Evolutionary conservation across 2,113 vertebrate genomes (phyloP), one percentile per base, ranked within the genome.

Genomic region (Antigone vipio): DNA sequence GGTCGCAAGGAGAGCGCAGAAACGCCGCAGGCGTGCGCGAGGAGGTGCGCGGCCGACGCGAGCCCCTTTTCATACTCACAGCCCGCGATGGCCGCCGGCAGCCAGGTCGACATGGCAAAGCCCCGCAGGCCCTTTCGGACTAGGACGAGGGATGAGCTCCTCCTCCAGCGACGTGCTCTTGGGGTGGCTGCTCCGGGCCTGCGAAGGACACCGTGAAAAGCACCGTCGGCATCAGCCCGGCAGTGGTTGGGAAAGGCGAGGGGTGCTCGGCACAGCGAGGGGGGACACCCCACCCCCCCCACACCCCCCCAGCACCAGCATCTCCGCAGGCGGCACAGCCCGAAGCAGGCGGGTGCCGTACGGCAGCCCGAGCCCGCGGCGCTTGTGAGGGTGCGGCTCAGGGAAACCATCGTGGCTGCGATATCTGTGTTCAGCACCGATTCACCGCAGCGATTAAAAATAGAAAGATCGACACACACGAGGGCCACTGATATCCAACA

Each of bases 61-160:
- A 19, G 18, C 9, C 63, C 26, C n/a, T 23, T 18, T 19, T 19
- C 29, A 19, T 56, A 88, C 88, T 94, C 38, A 94, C 93, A 84
- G 42, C 34, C 20, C 3, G 9, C 0, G 5, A n/a, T 0, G 32
- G n/a, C 12, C 7, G 0, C 6, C 8, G 0, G 30, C 22, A 35
- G 40, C 29, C n/a, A 4, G 15, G 40, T 1, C 13, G 20, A 27
- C 83, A 78, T 73, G 64, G 58, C 22, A 4, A 64, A 71, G 40
- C 27, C 40, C 30, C 2, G 9, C 24, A 14, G 26, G 26, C 8
- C 24, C n/a, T 2, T 50, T 68, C 88, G 58, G 2, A 56, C 16
- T 19, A 20, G 32, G 22, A 9, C 0, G 5, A 40, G 49, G 49
- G 23, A 29, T 1, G 14, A 23, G 23, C 7, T 34, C 6, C 52